phyloP scores from a whole-genome alignment of 2,888 invertebrate species.

The Gryllus longicercus region DNA sequence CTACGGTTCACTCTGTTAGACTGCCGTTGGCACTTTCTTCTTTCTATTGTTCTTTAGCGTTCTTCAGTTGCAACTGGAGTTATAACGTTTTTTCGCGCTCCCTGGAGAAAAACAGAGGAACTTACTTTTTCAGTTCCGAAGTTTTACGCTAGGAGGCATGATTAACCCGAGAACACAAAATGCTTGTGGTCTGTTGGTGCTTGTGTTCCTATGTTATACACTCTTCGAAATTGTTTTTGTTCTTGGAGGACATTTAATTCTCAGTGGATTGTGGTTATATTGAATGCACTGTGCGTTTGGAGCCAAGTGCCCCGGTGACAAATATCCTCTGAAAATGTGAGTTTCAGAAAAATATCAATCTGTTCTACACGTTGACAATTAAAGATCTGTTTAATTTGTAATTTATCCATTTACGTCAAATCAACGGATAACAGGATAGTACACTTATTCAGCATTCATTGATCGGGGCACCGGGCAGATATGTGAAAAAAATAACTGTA shows the following conservation, averaged over 20 bases:
- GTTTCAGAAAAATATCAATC: too few species aligned
- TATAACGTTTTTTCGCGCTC: constrained; percentile 30
- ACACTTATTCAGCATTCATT: too few species aligned
- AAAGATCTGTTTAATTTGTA: too few species aligned
- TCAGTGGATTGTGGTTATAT: too few species aligned
- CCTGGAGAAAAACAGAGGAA: constrained; percentile 31
- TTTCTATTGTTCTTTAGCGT: constrained; percentile 33
- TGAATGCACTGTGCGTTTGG: not conserved
- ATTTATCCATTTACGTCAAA: too few species aligned
- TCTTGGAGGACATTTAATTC: not conserved
- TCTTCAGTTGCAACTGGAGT: not conserved
- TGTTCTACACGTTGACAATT: too few species aligned
- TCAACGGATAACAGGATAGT: too few species aligned
- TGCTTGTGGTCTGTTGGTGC: too few species aligned
- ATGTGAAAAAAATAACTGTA: too few species aligned
- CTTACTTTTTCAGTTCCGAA: constrained; percentile 23
- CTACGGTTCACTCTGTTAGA: not conserved
- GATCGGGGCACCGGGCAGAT: too few species aligned
- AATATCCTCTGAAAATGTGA: not conserved
- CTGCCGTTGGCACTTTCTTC: not conserved
- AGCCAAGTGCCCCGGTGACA: not conserved
- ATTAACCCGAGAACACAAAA: too few species aligned
- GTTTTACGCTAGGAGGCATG: constrained; percentile 25
- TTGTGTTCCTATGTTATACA: too few species aligned
- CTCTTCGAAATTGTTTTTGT: not conserved